Evolutionary conservation across 2,888 invertebrate species (phyloP).

Genomic region (Julus scanicus): DNA sequence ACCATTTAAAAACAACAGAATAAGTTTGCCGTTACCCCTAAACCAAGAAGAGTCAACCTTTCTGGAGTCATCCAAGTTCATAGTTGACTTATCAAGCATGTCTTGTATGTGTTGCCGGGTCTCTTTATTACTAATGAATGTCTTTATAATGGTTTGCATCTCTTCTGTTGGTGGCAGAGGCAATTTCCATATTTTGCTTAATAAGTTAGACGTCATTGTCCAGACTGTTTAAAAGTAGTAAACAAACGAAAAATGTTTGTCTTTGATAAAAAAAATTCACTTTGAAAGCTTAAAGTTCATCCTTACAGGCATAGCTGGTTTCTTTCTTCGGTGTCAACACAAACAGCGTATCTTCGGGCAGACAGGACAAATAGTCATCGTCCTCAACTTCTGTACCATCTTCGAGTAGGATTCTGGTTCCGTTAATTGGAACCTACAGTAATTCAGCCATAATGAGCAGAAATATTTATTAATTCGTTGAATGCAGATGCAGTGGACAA

Average conservation of each 20-base stretch:
- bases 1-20: neutral
- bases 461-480: no score
- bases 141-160: neutral
- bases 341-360: conserved; percentile 47
- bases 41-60: conserved; percentile 41
- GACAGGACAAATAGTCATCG: conserved; percentile 40
- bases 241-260: no score
- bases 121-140: neutral
- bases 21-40: conserved; percentile 7
- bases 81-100: neutral
- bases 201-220: neutral
- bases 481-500: no score
- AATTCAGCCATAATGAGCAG: neutral
- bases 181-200: conserved; percentile 25
- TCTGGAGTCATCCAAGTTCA: conserved; percentile 36
- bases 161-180: conserved; percentile 36
- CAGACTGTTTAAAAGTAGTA: conserved; percentile 38
- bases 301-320: conserved; percentile 4
- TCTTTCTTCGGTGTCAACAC: conserved; percentile 21
- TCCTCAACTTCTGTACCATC: conserved; percentile 52
- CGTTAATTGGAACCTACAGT: conserved; percentile 2
- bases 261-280: neutral
- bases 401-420: neutral
- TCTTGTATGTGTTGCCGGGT: conserved; percentile 34
- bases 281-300: neutral